These are phyloP conservation scores for Drosophila yooni DNA, from an alignment of 2,888 invertebrate species.

Conservation along the genomic window DNA sequence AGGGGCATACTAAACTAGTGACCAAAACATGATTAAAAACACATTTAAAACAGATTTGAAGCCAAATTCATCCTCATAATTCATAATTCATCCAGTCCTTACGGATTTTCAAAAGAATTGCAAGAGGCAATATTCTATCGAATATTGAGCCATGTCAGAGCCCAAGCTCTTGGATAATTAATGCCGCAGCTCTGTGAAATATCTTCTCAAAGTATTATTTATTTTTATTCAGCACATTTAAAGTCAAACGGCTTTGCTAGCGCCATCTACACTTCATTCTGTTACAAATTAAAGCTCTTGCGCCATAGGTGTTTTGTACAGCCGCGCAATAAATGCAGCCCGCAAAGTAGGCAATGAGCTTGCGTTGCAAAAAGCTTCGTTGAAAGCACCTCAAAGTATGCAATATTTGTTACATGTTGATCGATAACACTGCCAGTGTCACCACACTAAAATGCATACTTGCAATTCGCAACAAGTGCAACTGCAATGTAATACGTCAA, in stretches of 20 bases:
- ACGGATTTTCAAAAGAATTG: background rate
- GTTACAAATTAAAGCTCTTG: rapidly evolving
- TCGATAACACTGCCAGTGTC: conserved; percentile 33
- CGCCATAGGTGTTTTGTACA: too few relatives aligned
- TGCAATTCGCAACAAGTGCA: conserved; percentile 10
- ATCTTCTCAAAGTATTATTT: background rate
- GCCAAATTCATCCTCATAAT: too few relatives aligned
- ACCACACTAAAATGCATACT: background rate
- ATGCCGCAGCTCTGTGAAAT: background rate
- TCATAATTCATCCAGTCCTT: background rate
- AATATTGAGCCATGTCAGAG: background rate
- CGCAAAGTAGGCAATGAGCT: background rate
- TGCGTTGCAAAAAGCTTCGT: background rate
- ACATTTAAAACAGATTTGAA: background rate
- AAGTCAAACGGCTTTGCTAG: background rate
- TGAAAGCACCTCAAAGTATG: conserved; percentile 24
- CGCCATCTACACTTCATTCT: conserved; percentile 45
- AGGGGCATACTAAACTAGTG: background rate
- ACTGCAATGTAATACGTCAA: conserved; percentile 17
- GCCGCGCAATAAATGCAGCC: background rate
- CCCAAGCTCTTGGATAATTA: background rate
- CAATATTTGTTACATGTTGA: background rate
- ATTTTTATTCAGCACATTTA: background rate
- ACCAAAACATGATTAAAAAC: background rate
- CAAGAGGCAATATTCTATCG: background rate